phyloP scores from a whole-genome alignment of 92 coral and sea anemone species.

The Parazoanthus atlanticus region DNA sequence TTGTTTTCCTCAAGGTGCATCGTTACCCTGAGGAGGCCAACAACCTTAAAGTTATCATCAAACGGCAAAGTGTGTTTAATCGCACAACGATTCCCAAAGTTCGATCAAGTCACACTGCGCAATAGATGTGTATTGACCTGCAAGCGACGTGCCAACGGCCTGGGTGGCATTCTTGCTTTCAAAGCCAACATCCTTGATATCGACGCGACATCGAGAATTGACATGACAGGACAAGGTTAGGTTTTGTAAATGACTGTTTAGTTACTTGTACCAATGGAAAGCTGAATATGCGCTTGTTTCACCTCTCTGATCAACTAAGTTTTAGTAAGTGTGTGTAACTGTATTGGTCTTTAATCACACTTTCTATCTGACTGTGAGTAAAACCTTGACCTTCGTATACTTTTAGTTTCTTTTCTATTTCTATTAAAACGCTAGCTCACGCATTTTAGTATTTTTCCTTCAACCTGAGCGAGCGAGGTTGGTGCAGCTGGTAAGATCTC shows the following conservation, averaged over 20 bases:
- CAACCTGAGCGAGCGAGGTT: too few species aligned
- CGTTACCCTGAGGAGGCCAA: not conserved
- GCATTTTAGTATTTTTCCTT: too few species aligned
- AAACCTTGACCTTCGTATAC: not conserved
- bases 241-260: not conserved
- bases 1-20: not conserved
- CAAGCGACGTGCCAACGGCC: slow-evolving; percentile 27
- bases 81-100: slow-evolving; percentile 61
- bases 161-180: slow-evolving; percentile 67
- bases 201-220: slow-evolving; percentile 61
- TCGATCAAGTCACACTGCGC: slow-evolving; percentile 51
- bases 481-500: too few species aligned
- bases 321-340: too few species aligned
- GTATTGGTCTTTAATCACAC: too few species aligned
- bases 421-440: not conserved
- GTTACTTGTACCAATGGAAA: too few species aligned
- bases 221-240: slow-evolving; percentile 52
- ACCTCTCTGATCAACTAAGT: not conserved
- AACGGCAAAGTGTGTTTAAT: slow-evolving; percentile 2
- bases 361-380: too few species aligned
- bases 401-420: not conserved
- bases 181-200: slow-evolving; percentile 53
- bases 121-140: slow-evolving; percentile 54
- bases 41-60: not conserved
- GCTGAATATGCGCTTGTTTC: not conserved